A percentile compares a stretch with the other conserved stretches of the same genome.
Evolutionary conservation across 2,113 vertebrate species (phyloP).

Genomic region (Microcebus murinus): DNA sequence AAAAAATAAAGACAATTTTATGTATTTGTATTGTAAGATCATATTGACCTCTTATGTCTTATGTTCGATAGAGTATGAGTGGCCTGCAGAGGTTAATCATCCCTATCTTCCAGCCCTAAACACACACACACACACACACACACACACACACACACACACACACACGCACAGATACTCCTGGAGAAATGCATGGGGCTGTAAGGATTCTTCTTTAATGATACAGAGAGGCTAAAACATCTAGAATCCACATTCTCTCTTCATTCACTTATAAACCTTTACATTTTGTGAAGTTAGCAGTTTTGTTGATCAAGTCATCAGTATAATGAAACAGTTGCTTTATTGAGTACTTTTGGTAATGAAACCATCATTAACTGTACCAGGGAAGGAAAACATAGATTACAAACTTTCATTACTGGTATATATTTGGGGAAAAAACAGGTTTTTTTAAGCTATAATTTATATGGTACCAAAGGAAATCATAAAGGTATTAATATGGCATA

Average conservation of each 20-base stretch:
- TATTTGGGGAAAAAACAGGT: not conserved
- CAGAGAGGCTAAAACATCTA: conserved; percentile 6
- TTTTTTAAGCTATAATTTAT: conserved; percentile 25
- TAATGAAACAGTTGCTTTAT: conserved; percentile 58
- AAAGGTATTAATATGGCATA: not conserved
- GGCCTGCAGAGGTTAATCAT: not conserved
- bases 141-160: not conserved
- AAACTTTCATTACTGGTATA: not conserved
- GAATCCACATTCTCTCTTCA: conserved; percentile 39
- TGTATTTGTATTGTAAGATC: not conserved
- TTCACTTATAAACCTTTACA: not conserved
- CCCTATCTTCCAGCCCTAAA: not conserved
- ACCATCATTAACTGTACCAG: not conserved
- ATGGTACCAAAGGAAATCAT: not conserved
- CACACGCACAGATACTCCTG: not conserved
- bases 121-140: not conserved
- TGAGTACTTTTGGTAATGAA: conserved; percentile 4
- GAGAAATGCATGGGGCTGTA: not conserved
- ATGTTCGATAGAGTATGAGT: conserved; percentile 41
- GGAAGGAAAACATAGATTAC: not conserved
- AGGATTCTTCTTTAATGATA: conserved; percentile 50
- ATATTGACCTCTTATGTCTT: conserved; percentile 6
- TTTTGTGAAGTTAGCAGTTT: conserved; percentile 32
- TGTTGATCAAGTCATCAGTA: not conserved
- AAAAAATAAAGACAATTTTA: conserved; percentile 29